Conservation (phyloP, 2,797 vertebrate species). For the Mus spretus region DNA sequence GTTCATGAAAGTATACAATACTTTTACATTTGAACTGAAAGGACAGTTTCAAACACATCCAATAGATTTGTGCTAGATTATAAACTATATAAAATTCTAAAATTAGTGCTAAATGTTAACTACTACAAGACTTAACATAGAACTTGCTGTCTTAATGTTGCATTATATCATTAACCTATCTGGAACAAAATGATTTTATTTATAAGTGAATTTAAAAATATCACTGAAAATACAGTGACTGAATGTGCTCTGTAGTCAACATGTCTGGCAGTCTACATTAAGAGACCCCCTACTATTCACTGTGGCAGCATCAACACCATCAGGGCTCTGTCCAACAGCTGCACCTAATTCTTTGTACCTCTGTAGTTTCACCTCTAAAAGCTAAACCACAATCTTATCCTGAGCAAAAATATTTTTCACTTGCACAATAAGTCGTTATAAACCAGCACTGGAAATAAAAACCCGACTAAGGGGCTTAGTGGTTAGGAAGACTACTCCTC, state of each 20-base stretch:
- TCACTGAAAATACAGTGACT: constrained; percentile 76
- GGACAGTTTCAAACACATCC: constrained; percentile 60
- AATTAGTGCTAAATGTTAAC: constrained; percentile 64
- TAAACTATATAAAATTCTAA: constrained; percentile 63
- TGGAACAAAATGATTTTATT: constrained; percentile 66
- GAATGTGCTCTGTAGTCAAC: constrained; percentile 67
- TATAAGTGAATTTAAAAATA: constrained; percentile 47
- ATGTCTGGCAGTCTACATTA: constrained; percentile 36
- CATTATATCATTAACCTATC: constrained; percentile 40
- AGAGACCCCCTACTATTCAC: constrained; percentile 56
- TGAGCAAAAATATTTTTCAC: constrained; percentile 50
- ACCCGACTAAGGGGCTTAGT: background rate
- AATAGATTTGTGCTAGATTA: constrained; percentile 5
- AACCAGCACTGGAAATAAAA: background rate
- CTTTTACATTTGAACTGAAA: constrained; percentile 58
- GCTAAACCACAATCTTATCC: constrained; percentile 48
- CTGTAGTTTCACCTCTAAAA: constrained; percentile 27
- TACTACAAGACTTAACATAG: constrained; percentile 62
- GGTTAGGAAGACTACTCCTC: background rate
- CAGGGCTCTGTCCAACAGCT: constrained; percentile 45
- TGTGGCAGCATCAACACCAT: background rate
- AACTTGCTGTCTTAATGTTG: constrained; percentile 66
- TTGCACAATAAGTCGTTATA: constrained; percentile 32
- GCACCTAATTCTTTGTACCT: constrained; percentile 27
- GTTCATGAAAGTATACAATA: constrained; percentile 59